phyloP scores from a whole-genome alignment of 1,140 invertebrate species.

The Zaprionus kolodkinae region DNA sequence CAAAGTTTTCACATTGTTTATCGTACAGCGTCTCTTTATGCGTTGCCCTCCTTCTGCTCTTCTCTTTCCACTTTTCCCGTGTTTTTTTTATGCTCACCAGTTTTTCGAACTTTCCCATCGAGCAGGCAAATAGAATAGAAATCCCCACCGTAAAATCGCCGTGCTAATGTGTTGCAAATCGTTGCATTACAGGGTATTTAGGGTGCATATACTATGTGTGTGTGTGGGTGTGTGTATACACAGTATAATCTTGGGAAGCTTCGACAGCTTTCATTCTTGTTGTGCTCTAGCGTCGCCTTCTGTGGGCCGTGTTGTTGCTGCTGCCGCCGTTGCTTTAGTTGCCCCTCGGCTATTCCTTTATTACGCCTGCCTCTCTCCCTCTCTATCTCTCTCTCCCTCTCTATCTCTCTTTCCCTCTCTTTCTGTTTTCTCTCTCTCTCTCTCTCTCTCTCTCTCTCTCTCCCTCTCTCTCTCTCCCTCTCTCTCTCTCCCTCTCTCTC shows the following conservation, averaged over 20 bases:
- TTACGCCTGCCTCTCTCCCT: too few relatives aligned
- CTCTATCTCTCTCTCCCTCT: too few relatives aligned
- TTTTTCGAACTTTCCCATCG: background rate
- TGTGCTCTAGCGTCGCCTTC: slow-evolving; percentile 10
- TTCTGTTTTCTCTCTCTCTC: background rate
- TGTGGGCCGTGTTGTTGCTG: background rate
- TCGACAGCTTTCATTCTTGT: background rate
- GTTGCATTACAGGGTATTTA: slow-evolving; percentile 1
- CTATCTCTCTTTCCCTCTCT: background rate
- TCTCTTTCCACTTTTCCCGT: background rate
- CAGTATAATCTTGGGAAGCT: background rate
- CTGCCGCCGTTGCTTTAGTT: background rate
- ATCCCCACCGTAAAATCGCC: background rate
- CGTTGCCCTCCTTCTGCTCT: too few relatives aligned
- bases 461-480: too few relatives aligned
- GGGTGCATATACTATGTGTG: background rate
- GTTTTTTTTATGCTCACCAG: too few relatives aligned
- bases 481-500: too few relatives aligned
- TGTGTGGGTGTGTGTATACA: background rate
- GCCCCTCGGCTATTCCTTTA: background rate
- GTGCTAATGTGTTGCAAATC: slow-evolving; percentile 5
- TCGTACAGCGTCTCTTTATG: too few relatives aligned
- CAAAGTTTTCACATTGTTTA: too few relatives aligned
- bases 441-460: background rate
- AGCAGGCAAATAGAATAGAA: background rate